Base-by-base conservation (phyloP, 2,797 vertebrate genomes). In the Uromys caudimaculatus region DNA sequence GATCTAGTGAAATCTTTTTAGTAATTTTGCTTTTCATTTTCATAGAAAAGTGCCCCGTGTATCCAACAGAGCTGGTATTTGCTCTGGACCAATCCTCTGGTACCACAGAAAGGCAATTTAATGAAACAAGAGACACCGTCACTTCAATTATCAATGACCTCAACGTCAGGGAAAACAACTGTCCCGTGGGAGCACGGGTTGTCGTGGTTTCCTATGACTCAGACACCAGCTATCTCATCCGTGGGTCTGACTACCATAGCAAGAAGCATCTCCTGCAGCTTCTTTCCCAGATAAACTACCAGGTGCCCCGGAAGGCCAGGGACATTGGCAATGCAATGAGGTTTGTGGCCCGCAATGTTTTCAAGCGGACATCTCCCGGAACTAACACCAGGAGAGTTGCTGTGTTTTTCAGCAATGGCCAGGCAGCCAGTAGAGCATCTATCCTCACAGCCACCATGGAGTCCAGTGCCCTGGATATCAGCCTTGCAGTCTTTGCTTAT, bases 61-160 rank as follows among this genome's bases (percentile, higher is more conserved):
- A 98, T 96, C 99, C 99, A 95, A 99, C 98, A 2, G 99, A 99
- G 97, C 95, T 99, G 97, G 99, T 99, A 14, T 98, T 99, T 69
- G 99, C 98, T n/a, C 97, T 99, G 81, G 99, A 99, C 95, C 98
- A 99, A 98, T 99, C 99, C 0, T 92, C 73, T 0, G 98, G 98
- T 19, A 97, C 98, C 94, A 97, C 96, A 2, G 58, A 97, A 7
- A 24, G 19, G 27, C 94, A 95, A 86, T 99, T 99, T 75, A 98
- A 99, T 88, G 96, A 96, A 95, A 99, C 98, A 97, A 98, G 98
- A 38, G 67, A 98, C 5, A 97, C 98, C 2, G 89, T 99, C 47
- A 93, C 95, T 29, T 92, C 98, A 23, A 97, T 99, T 83, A 96
- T 99, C 95, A 97, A 98, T 0, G 97, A 98, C 41, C 81, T 99